Percentiles rank a stretch among this genome's conserved stretches.
phyloP scores from a whole-genome alignment of 2,113 vertebrate species.

The Ginglymostoma cirratum region DNA sequence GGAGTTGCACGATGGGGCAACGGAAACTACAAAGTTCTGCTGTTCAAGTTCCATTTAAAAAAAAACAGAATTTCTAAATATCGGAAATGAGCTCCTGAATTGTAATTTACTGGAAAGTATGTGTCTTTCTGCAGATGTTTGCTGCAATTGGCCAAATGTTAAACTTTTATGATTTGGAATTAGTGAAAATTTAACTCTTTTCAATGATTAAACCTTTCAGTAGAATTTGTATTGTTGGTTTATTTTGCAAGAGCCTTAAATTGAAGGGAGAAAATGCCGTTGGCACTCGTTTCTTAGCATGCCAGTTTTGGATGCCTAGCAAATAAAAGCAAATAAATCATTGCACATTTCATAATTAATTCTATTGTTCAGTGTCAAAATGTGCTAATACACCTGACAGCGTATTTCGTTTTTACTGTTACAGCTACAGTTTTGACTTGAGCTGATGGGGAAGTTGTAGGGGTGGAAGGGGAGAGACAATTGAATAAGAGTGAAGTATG shows the following conservation, averaged over 20 bases:
- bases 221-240: neutral
- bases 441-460: neutral
- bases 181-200: neutral
- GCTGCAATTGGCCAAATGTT: no score
- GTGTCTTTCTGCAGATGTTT: neutral
- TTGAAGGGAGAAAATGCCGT: neutral
- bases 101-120: neutral
- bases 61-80: neutral
- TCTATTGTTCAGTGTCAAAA: neutral
- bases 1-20: neutral
- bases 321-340: neutral
- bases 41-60: neutral
- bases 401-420: neutral
- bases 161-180: neutral
- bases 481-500: neutral
- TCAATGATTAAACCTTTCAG: neutral
- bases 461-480: no score
- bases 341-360: neutral
- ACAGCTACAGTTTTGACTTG: neutral
- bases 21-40: neutral
- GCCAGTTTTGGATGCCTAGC: neutral
- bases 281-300: neutral
- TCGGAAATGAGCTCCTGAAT: neutral
- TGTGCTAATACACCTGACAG: neutral
- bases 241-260: neutral